Evolutionary conservation across 2,113 vertebrate species (phyloP), one percentile per base, ranked within the genome.

Genomic region (Clarias magur): DNA sequence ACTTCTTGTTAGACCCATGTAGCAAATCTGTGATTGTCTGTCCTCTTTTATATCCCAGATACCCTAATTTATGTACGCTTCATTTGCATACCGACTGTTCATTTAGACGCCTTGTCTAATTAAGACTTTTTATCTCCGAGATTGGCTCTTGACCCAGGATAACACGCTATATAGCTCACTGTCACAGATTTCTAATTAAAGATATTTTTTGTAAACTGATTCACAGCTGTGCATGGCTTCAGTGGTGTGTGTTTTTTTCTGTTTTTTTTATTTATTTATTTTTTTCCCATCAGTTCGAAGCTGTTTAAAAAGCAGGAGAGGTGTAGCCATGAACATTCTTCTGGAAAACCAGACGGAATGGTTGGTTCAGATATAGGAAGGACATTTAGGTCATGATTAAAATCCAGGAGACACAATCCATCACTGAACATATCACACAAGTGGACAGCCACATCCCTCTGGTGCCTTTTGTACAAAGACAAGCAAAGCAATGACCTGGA

Each of bases 381-480:
- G 83, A 75, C 53, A 73, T 34, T 84, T 59, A 30, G 21, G 54
- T 60, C 68, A 84, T 42, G 68, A 84, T 60, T 59, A 84, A 60
- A 73, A 23, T 84, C 25, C 27, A 60, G 83, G 30, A 57, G 27
- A 75, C 57, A 38, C 21, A 42, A 60, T 42, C 56, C 67, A 12
- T 73, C 68, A 84, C 68, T 42, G 65, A 75, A 73, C 30, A 57
- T 63, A 34, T 59, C 56, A n/a, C 13, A 56, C 60, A 11, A 42
- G 57, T 11, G 30, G 54, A 38, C 67, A 67, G 34, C 60, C n/a
- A 73, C 68, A 60, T 75, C 68, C 73, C 54, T 25, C 27, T 2
- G 4, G n/a, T 34, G 25, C 83, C 54, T 84, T 84, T 73, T 72
- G 48, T 75, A 54, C 27, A 75, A 72, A 70, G 53, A 72, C 53